Conservation (phyloP, 2,888 invertebrate species). For the Marronus borbonicus region DNA sequence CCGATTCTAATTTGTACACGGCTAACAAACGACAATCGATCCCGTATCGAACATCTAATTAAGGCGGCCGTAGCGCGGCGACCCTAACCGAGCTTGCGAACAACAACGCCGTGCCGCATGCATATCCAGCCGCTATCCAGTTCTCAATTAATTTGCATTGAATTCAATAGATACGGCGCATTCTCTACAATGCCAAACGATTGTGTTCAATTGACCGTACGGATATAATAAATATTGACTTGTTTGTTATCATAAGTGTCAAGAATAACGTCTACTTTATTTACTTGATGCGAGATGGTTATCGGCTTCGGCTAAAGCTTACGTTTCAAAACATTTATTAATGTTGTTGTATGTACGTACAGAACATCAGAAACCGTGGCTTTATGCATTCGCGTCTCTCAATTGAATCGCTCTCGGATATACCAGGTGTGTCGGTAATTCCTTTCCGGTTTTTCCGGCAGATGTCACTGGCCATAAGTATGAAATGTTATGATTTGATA, state of each 20-base stretch:
- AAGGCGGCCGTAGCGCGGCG: conserved; percentile 56
- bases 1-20: conserved; percentile 54
- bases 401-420: no score
- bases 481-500: no score
- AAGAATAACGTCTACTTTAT: conserved; percentile 58
- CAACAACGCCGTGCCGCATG: no score
- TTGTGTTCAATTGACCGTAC: conserved; percentile 61
- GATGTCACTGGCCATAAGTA: no score
- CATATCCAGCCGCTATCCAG: no score
- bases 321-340: conserved; percentile 35
- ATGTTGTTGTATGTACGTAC: conserved; percentile 9
- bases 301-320: conserved; percentile 22
- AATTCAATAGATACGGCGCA: conserved; percentile 59
- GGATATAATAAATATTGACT: conserved; percentile 60
- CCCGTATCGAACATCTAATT: conserved; percentile 66
- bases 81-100: background rate
- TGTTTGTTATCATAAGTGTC: conserved; percentile 61
- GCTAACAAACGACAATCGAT: conserved; percentile 66
- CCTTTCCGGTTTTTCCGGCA: no score
- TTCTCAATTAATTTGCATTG: conserved; percentile 68
- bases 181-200: conserved; percentile 57
- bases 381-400: background rate
- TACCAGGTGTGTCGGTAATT: no score
- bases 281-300: conserved; percentile 34
- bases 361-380: background rate